These are phyloP conservation scores for Heliconius hermathena DNA, from an alignment of 1,140 invertebrate species.

Conservation along the genomic window DNA sequence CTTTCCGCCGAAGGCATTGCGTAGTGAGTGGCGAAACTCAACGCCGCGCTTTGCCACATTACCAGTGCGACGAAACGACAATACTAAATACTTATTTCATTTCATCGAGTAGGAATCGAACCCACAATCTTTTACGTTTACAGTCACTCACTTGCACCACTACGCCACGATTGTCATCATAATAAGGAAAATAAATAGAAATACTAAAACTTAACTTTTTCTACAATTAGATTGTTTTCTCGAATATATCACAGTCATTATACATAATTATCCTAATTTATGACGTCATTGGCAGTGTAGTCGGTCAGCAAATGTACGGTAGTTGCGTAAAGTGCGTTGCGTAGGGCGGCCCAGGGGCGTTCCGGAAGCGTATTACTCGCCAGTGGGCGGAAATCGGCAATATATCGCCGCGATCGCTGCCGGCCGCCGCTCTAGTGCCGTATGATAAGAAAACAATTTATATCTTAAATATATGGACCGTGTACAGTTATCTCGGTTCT, in stretches of 20 bases:
- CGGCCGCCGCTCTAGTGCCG: slow-evolving; percentile 53
- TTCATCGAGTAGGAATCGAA: too few relatives aligned
- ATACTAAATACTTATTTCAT: too few relatives aligned
- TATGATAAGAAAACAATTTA: slow-evolving; percentile 56
- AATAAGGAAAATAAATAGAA: not conserved
- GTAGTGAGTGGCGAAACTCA: too few relatives aligned
- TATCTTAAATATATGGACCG: slow-evolving; percentile 26
- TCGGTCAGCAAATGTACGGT: slow-evolving; percentile 33
- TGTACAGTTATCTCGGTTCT: not conserved
- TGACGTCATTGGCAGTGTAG: slow-evolving; percentile 13
- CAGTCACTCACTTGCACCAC: too few relatives aligned
- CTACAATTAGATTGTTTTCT: not conserved
- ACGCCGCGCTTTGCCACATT: too few relatives aligned
- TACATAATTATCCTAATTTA: slow-evolving; percentile 20
- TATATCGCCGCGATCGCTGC: slow-evolving; percentile 70
- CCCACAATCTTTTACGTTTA: too few relatives aligned
- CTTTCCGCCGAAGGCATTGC: too few relatives aligned
- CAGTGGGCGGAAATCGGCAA: slow-evolving; percentile 74
- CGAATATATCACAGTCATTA: not conserved
- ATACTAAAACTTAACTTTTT: not conserved
- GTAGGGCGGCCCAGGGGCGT: slow-evolving; percentile 57
- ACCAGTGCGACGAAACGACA: too few relatives aligned
- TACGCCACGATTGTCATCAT: not conserved
- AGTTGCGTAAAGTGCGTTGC: slow-evolving; percentile 26
- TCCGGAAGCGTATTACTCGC: slow-evolving; percentile 77